Evolutionary conservation across 2,797 vertebrate species (phyloP).

Genomic region (Anas bernieri): DNA sequence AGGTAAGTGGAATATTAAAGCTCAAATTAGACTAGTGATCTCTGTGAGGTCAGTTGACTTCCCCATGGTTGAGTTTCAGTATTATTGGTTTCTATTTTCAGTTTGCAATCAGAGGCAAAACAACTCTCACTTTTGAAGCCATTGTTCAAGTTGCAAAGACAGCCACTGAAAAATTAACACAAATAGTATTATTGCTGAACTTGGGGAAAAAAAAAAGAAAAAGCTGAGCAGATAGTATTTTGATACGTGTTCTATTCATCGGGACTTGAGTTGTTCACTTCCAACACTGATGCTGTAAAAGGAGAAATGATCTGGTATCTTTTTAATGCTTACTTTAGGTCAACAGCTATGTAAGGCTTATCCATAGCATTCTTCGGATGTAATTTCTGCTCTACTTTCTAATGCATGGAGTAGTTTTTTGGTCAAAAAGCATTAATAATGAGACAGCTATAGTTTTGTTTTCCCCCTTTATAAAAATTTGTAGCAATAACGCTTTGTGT

Average conservation of each 20-base stretch:
- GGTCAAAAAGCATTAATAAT: neutral
- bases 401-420: neutral
- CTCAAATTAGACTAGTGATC: neutral
- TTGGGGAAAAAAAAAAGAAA: neutral
- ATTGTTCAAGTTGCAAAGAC: neutral
- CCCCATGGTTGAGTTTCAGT: neutral
- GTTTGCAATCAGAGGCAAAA: neutral
- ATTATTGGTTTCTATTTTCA: neutral
- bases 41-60: neutral
- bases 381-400: conserved; percentile 43
- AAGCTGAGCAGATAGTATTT: neutral
- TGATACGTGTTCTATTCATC: neutral
- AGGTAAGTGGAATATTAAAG: neutral
- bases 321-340: conserved; percentile 3
- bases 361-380: neutral
- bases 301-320: neutral
- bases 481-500: neutral
- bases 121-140: neutral
- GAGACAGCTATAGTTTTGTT: neutral
- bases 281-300: neutral
- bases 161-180: neutral
- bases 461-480: neutral
- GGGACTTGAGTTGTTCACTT: neutral
- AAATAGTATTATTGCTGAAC: neutral
- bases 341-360: conserved; percentile 16